These are phyloP conservation scores for Drosophila peninsularis DNA, from an alignment of 2,888 invertebrate genomes.

Conservation along the genomic window DNA sequence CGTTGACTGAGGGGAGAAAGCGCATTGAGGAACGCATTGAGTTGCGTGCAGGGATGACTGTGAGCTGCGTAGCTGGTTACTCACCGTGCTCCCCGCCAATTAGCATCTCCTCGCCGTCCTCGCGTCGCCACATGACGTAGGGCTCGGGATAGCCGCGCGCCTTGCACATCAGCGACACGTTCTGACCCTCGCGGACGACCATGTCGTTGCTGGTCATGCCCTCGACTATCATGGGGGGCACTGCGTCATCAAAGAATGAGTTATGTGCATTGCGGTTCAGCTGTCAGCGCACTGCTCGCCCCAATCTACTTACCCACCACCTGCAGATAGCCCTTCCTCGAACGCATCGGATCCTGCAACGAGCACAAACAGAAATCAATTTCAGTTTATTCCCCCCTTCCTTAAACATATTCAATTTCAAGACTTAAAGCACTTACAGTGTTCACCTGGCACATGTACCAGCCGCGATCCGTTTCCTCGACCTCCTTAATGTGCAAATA, in stretches of 20 bases:
- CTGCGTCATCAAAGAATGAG: slow-evolving; percentile 85
- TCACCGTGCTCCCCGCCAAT: slow-evolving; percentile 95
- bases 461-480: slow-evolving; percentile 94
- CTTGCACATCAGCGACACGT: slow-evolving; percentile 94
- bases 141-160: slow-evolving; percentile 95
- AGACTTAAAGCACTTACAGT: slow-evolving; percentile 84
- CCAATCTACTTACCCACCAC: slow-evolving; percentile 91
- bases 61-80: slow-evolving; percentile 51
- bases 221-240: slow-evolving; percentile 95
- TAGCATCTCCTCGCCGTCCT: slow-evolving; percentile 94
- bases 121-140: slow-evolving; percentile 96
- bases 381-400: not conserved
- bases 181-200: slow-evolving; percentile 95
- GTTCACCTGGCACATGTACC: slow-evolving; percentile 97
- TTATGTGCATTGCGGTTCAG: slow-evolving; percentile 19
- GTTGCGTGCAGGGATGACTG: slow-evolving; percentile 8
- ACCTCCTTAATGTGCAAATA: slow-evolving; percentile 95
- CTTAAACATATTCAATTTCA: not conserved
- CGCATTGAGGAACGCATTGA: slow-evolving; percentile 31
- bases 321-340: slow-evolving; percentile 94
- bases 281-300: slow-evolving; percentile 11
- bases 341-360: slow-evolving; percentile 92
- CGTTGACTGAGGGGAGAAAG: slow-evolving; percentile 87
- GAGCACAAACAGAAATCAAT: not conserved
- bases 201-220: slow-evolving; percentile 96